These are phyloP conservation scores for Euborellia annulipes DNA, from an alignment of 1,140 invertebrate species.

Conservation along the genomic window DNA sequence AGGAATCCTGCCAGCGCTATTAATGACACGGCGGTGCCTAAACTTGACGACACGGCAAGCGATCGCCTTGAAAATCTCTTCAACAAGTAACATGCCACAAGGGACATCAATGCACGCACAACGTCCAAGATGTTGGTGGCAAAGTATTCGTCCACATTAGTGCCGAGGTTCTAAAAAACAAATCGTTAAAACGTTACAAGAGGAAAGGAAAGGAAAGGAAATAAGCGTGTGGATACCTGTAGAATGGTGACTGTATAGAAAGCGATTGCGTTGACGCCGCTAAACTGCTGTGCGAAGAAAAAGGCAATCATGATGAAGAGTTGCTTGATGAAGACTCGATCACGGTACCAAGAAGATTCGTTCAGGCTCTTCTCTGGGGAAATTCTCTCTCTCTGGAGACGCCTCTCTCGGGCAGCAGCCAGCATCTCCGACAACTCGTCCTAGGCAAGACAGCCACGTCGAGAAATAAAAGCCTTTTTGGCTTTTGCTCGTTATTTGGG, in stretches of 20 bases:
- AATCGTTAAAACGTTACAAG: too few species aligned
- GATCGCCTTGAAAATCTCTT: conserved; percentile 39
- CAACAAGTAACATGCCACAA: conserved; percentile 37
- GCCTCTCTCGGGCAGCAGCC: not conserved
- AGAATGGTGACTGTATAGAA: conserved; percentile 48
- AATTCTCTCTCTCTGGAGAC: not conserved
- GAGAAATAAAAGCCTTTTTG: too few species aligned
- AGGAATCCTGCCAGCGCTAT: conserved; percentile 28
- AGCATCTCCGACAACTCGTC: too few species aligned
- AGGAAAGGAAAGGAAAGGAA: too few species aligned
- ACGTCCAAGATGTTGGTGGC: conserved; percentile 47
- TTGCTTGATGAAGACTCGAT: conserved; percentile 32
- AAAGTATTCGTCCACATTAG: conserved; percentile 35
- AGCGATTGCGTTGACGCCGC: conserved; percentile 48
- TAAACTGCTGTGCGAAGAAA: conserved; percentile 43
- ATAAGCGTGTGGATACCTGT: too few species aligned
- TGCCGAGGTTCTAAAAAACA: too few species aligned
- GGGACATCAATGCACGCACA: conserved; percentile 43
- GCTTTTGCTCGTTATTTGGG: too few species aligned
- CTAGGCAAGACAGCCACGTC: too few species aligned
- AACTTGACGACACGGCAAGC: conserved; percentile 36
- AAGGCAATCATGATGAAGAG: conserved; percentile 39
- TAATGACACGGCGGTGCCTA: conserved; percentile 35
- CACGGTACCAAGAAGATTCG: not conserved
- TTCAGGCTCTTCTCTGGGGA: not conserved